Evolutionary conservation across 2,797 vertebrate genomes (phyloP).

Genomic region (Discoglossus pictus): DNA sequence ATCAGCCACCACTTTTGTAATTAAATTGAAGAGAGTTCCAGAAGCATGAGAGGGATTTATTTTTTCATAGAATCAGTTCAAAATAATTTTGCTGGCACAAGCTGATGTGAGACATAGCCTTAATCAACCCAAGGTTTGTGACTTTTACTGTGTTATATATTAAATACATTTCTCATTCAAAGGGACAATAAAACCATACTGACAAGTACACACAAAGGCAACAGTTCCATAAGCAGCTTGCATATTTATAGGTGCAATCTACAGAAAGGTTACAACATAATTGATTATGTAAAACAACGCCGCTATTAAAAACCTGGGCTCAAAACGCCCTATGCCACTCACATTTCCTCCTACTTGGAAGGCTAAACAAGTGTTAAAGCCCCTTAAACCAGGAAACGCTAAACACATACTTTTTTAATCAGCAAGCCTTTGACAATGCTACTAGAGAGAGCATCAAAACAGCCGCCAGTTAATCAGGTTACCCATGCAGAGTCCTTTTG

Average conservation of each 20-base stretch:
- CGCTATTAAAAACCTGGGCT: no score
- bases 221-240: not conserved
- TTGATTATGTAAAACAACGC: no score
- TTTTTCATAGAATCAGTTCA: not conserved
- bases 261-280: no score
- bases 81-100: not conserved
- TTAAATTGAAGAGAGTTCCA: slow-evolving; percentile 35
- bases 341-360: no score
- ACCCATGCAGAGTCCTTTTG: no score
- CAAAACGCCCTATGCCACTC: no score
- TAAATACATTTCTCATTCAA: slow-evolving; percentile 22
- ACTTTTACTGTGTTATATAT: slow-evolving; percentile 6
- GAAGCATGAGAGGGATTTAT: not conserved
- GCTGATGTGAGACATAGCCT: not conserved
- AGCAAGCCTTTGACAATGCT: no score
- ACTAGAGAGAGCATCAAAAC: no score
- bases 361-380: no score
- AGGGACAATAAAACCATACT: not conserved
- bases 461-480: no score
- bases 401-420: no score
- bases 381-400: no score
- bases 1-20: slow-evolving; percentile 15
- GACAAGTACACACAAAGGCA: not conserved
- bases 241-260: not conserved
- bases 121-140: not conserved